Percentiles rank a stretch among this genome's conserved stretches.
phyloP scores from a whole-genome alignment of 2,113 vertebrate genomes.

The Saccopteryx bilineata region DNA sequence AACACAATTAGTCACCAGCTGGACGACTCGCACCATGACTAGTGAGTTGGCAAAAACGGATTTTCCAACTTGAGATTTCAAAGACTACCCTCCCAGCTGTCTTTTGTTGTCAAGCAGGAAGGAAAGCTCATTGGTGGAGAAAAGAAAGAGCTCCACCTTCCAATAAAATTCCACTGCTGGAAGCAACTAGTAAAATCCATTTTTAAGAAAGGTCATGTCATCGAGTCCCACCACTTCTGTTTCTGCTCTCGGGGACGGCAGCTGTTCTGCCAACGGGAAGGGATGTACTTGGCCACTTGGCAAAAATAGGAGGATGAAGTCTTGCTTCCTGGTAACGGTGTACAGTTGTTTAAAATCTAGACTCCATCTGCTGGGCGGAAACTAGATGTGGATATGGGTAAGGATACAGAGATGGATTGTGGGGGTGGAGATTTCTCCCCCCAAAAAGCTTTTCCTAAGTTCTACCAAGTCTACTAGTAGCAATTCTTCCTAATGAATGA shows the following conservation, averaged over 20 bases:
- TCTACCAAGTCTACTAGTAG: neutral
- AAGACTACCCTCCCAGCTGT: conserved; percentile 41
- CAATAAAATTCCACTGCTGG: conserved; percentile 11
- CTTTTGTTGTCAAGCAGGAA: conserved; percentile 17
- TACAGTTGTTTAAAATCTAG: neutral
- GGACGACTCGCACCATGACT: conserved; percentile 71
- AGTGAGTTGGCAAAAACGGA: conserved; percentile 76
- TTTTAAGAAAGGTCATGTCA: neutral
- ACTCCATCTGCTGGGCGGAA: neutral
- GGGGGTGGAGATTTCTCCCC: neutral
- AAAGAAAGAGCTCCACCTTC: conserved; percentile 39
- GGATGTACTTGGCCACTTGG: neutral
- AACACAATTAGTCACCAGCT: conserved; percentile 67
- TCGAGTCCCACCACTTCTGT: neutral
- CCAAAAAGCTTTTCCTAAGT: neutral
- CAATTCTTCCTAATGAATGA: neutral
- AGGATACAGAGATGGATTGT: neutral
- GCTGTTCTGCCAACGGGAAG: neutral
- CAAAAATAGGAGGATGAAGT: neutral
- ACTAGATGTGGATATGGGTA: neutral
- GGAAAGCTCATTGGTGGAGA: neutral
- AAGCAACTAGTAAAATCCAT: conserved; percentile 32
- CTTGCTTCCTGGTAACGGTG: neutral
- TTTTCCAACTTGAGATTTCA: conserved; percentile 77
- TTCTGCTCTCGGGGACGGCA: neutral